Evolutionary conservation across 2,113 vertebrate species (phyloP).

Genomic region (Cettia cetti): DNA sequence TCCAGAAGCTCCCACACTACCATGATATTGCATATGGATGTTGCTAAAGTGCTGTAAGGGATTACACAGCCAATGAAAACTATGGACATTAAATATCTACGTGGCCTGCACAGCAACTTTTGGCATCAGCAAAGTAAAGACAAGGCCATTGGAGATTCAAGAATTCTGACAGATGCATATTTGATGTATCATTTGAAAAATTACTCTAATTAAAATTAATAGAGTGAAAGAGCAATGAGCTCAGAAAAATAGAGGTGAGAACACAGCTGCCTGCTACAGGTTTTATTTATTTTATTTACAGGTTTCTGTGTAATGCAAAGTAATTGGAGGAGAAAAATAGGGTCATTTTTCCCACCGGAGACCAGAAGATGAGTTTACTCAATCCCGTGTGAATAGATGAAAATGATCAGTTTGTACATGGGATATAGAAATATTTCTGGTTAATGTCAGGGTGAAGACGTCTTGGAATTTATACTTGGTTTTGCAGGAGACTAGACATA

Average conservation of each 20-base stretch:
- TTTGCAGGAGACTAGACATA: neutral
- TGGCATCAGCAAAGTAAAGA: neutral
- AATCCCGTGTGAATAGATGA: neutral
- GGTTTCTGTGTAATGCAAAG: neutral
- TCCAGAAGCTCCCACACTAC: neutral
- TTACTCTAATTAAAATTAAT: neutral
- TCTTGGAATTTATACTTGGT: neutral
- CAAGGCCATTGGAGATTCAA: neutral
- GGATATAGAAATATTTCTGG: neutral
- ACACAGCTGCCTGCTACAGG: neutral
- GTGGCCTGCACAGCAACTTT: neutral
- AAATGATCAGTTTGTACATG: neutral
- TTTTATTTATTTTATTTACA: neutral
- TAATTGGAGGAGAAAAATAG: neutral
- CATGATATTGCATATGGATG: accelerated
- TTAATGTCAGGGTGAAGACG: neutral
- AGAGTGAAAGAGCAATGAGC: neutral
- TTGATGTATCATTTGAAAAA: neutral
- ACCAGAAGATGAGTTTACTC: neutral
- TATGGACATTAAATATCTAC: neutral
- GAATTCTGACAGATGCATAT: neutral
- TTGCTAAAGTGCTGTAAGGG: accelerated
- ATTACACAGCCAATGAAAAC: accelerated
- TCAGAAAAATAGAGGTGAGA: neutral
- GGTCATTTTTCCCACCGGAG: neutral